A percentile compares a stretch with the other conserved stretches of the same genome.
phyloP scores from a whole-genome alignment of 2,888 invertebrate genomes.

The Julus scanicus region DNA sequence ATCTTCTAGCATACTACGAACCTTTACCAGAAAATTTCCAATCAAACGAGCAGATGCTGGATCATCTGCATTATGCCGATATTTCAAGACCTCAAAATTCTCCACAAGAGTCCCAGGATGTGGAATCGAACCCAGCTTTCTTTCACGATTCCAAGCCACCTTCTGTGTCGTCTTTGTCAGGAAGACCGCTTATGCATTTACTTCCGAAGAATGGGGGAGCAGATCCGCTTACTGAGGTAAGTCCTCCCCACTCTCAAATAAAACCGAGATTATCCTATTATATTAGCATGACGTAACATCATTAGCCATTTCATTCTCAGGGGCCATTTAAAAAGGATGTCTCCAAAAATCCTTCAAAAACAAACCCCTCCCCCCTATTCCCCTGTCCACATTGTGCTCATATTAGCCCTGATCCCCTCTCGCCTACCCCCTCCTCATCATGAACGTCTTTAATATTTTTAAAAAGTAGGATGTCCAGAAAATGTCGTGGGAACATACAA shows the following conservation, averaged over 20 bases:
- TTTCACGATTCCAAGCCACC: neutral
- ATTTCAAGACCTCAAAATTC: neutral
- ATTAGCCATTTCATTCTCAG: too few species aligned
- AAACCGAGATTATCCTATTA: neutral
- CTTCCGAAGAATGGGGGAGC: neutral
- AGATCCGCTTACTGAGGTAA: neutral
- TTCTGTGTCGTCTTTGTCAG: neutral
- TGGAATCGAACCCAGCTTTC: neutral
- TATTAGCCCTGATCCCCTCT: too few species aligned
- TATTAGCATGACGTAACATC: too few species aligned
- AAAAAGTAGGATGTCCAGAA: too few species aligned
- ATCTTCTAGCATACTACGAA: constrained; percentile 18
- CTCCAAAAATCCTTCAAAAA: too few species aligned
- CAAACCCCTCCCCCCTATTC: too few species aligned
- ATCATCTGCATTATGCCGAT: constrained; percentile 21
- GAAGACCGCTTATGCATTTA: constrained; percentile 7
- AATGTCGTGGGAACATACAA: too few species aligned
- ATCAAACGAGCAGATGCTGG: constrained; percentile 15
- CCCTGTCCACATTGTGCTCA: too few species aligned
- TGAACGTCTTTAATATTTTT: too few species aligned
- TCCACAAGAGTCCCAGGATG: neutral
- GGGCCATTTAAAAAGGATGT: too few species aligned
- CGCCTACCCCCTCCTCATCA: too few species aligned
- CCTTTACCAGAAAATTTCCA: constrained; percentile 27
- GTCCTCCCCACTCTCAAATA: neutral